Evolutionary conservation across 2,888 invertebrate species (phyloP).

Genomic region (Clunio marinus): DNA sequence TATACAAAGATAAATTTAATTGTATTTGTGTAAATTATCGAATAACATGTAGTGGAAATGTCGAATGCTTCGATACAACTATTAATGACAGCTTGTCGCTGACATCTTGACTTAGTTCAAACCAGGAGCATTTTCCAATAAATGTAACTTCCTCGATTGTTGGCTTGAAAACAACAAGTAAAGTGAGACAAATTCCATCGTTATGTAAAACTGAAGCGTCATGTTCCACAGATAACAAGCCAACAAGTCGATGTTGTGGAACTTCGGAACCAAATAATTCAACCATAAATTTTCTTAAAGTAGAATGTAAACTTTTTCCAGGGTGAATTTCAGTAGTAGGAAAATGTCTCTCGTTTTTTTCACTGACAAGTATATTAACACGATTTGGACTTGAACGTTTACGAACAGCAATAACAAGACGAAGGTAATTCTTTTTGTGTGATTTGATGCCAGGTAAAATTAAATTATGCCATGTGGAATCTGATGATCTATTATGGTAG

Average conservation of each 20-base stretch:
- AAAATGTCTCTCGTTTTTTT: slow-evolving; percentile 76
- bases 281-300: slow-evolving; percentile 82
- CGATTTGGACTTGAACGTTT: slow-evolving; percentile 72
- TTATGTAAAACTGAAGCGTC: slow-evolving; percentile 52
- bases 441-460: slow-evolving; percentile 66
- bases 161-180: slow-evolving; percentile 77
- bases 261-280: slow-evolving; percentile 86
- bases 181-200: slow-evolving; percentile 77
- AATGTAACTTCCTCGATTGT: slow-evolving; percentile 82
- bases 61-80: slow-evolving; percentile 69
- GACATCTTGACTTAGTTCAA: slow-evolving; percentile 67
- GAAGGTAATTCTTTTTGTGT: slow-evolving; percentile 69
- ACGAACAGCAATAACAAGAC: slow-evolving; percentile 74
- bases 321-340: slow-evolving; percentile 88
- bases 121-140: slow-evolving; percentile 86
- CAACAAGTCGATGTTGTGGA: slow-evolving; percentile 77
- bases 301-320: slow-evolving; percentile 77
- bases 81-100: slow-evolving; percentile 65
- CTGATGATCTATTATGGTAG: slow-evolving; percentile 48
- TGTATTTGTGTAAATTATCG: slow-evolving; percentile 53
- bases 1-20: not conserved
- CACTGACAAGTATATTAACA: slow-evolving; percentile 79
- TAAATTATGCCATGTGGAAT: slow-evolving; percentile 62
- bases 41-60: slow-evolving; percentile 76
- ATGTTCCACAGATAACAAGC: slow-evolving; percentile 73